Base-by-base conservation (phyloP, 2,113 vertebrate genomes). In the Passer montanus region DNA sequence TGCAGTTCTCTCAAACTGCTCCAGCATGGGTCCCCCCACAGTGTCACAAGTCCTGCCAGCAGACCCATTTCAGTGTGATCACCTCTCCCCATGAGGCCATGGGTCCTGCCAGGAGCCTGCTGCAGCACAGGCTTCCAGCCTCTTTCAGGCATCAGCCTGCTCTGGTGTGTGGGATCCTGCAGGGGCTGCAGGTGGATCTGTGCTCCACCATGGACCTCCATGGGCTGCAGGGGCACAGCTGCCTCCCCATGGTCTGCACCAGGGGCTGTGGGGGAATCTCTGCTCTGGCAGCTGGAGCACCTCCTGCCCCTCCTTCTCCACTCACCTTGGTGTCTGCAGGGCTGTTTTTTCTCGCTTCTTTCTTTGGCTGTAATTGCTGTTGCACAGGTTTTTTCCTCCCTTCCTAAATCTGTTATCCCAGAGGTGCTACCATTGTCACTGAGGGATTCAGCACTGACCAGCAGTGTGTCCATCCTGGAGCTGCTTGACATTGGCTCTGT, bases 11-110 rank as follows among this genome's bases (percentile, higher is more conserved):
- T 39, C 44, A 33, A 81, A 39, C 24, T 75, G n/a, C 26, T 55
- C 47, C 62, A 41, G 17, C 10, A 1, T 41, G 16, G 17, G 21
- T 35, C 21, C 6, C 9, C 4, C 30, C 30, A 15, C 1, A 3
- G 8, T 37, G 24, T 53, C 46, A 41, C 46, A n/a, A 53, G 20
- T 47, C 62, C 39, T 68, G 30, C 62, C 13, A 8, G 28, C 15
- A 82, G 46, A 53, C 6, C 23, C 1, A 0, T 4, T 39, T 2
- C 53, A 46, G 9, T 82, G 46, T 39, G 46, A 20, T 39, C 20
- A 41, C 10, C 24, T 68, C 15, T 66, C 37, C 46, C 24, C 39
- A 18, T 3, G 21, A 33, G 24, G 7, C 46, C 46, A 27, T 13
- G 26, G 53, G 9, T 82, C 9, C n/a, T 75, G 33, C 30, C 16